These are phyloP conservation scores for Echinometra lucunter DNA, from an alignment of 53 echinoderm and acorn worm genomes.

Conservation along the genomic window DNA sequence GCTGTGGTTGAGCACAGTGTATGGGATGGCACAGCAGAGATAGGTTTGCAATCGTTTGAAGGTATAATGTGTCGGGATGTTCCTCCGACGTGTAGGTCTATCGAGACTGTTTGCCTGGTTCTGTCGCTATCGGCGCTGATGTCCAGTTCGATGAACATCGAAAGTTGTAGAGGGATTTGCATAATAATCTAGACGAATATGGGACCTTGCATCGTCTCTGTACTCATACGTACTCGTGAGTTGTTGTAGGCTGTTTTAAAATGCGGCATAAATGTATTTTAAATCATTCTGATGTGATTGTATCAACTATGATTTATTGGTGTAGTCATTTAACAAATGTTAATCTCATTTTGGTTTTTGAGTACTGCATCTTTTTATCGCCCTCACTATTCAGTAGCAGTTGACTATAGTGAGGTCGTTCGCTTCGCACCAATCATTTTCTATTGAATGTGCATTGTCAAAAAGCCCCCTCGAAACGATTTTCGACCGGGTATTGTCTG, in stretches of 20 bases:
- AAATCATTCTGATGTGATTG: not conserved
- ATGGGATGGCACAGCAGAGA: not conserved
- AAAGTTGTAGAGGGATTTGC: not conserved
- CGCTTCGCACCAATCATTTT: slow-evolving; percentile 70
- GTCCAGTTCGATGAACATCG: slow-evolving; percentile 1
- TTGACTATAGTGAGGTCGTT: slow-evolving; percentile 54
- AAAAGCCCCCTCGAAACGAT: slow-evolving; percentile 36
- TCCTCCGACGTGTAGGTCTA: not conserved
- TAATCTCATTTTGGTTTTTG: slow-evolving; percentile 45
- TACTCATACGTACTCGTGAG: not conserved
- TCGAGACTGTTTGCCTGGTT: not conserved
- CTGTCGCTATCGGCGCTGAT: slow-evolving; percentile 42
- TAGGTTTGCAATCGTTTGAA: not conserved
- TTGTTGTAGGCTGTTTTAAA: not conserved
- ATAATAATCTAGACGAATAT: not conserved
- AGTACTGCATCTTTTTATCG: slow-evolving; percentile 37
- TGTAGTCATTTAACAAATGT: slow-evolving; percentile 7
- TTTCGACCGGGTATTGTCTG: slow-evolving; percentile 59
- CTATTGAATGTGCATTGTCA: slow-evolving; percentile 43
- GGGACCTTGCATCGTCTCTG: not conserved
- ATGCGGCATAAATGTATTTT: not conserved
- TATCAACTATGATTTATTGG: not conserved
- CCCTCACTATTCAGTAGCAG: slow-evolving; percentile 31
- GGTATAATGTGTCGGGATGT: slow-evolving; percentile 36
- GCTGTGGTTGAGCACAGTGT: not conserved